These are phyloP conservation scores for Carpatolechia fugitivella DNA, from an alignment of 2,888 invertebrate species.

Conservation along the genomic window DNA sequence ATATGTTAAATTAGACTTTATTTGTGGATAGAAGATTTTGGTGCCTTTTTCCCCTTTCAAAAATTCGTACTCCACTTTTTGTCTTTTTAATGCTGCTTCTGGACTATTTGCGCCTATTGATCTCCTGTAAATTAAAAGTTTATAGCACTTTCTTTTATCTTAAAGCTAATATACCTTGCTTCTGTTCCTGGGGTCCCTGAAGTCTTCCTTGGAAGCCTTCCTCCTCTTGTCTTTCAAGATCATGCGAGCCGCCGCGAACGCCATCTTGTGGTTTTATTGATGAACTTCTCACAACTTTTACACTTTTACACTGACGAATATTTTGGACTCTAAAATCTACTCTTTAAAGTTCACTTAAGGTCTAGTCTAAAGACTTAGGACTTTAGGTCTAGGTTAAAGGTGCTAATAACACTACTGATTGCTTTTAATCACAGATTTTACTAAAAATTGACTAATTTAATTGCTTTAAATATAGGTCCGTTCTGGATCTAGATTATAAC, in stretches of 20 bases:
- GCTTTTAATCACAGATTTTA: conserved; percentile 50
- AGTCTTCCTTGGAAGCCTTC: conserved; percentile 90
- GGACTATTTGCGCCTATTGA: no score
- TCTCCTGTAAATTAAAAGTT: not conserved
- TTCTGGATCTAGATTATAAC: conserved; percentile 23
- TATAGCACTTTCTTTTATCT: not conserved
- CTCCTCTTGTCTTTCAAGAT: conserved; percentile 89
- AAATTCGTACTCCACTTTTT: no score
- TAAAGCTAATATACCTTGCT: conserved; percentile 84
- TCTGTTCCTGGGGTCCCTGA: conserved; percentile 84
- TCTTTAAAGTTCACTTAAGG: not conserved
- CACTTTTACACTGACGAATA: not conserved
- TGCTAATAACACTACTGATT: conserved; percentile 13
- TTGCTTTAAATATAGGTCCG: conserved; percentile 32
- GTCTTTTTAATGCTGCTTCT: no score
- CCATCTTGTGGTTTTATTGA: conserved; percentile 75
- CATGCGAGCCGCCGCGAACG: conserved; percentile 91
- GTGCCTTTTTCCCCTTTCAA: no score
- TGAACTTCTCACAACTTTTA: not conserved
- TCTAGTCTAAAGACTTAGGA: no score
- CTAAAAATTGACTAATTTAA: conserved; percentile 52
- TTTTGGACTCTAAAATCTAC: not conserved
- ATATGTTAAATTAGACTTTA: no score
- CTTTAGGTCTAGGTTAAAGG: no score
- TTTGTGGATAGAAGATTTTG: no score